Percentiles rank a stretch among this genome's conserved stretches.
These are phyloP conservation scores for Pterocles gutturalis DNA, from an alignment of 2,113 vertebrate species.

Conservation along the genomic window DNA sequence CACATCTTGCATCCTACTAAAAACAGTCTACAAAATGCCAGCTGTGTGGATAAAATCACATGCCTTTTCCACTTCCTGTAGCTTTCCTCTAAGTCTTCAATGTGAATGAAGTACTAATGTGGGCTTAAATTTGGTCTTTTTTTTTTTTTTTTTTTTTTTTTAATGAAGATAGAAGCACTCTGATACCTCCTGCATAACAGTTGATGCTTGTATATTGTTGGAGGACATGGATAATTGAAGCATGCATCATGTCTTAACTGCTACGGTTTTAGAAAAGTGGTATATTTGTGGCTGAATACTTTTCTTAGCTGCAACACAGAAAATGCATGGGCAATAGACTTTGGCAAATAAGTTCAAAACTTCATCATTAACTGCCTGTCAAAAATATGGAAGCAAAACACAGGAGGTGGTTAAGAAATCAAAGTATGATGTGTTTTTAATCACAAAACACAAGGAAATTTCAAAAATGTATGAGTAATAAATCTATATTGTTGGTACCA, in stretches of 20 bases:
- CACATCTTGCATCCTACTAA: background rate
- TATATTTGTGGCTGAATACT: background rate
- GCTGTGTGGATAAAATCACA: background rate
- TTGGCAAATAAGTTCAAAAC: conserved; percentile 54
- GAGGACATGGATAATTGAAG: background rate
- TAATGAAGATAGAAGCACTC: background rate
- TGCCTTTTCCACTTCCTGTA: background rate
- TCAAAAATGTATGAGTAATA: conserved; percentile 59
- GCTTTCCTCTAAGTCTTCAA: background rate
- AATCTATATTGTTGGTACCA: conserved; percentile 61
- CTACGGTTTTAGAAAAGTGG: background rate
- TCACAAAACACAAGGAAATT: conserved; percentile 62
- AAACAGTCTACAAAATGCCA: background rate
- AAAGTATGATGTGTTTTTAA: conserved; percentile 69
- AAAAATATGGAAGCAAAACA: conserved; percentile 60
- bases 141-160: background rate
- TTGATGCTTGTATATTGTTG: conserved; percentile 13
- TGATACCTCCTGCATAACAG: conserved; percentile 19
- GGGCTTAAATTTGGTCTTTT: background rate
- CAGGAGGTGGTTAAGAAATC: conserved; percentile 63
- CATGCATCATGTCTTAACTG: background rate
- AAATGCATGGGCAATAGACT: background rate
- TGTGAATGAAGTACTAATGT: background rate
- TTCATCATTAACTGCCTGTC: conserved; percentile 68
- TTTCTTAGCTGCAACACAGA: background rate